Percentiles rank a stretch among this genome's conserved stretches.
phyloP scores from a whole-genome alignment of 2,797 vertebrate genomes.

The Enteromius anoplus region DNA sequence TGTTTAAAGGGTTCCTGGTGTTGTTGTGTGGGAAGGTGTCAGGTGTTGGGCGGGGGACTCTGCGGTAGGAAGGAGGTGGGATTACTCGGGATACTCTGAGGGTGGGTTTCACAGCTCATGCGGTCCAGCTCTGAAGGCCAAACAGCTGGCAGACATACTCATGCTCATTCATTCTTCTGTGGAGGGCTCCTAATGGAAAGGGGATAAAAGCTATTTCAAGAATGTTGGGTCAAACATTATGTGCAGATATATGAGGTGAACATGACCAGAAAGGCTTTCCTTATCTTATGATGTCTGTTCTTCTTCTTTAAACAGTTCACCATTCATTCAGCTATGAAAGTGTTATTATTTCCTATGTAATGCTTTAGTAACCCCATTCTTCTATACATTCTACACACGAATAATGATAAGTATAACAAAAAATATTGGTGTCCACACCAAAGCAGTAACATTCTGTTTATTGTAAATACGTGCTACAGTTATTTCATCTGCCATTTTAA shows the following conservation, averaged over 20 bases:
- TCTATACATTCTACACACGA: neutral
- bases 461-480: neutral
- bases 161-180: slow-evolving; percentile 39
- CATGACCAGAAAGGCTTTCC: neutral
- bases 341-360: neutral
- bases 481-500: neutral
- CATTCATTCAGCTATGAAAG: neutral
- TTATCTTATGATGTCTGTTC: neutral
- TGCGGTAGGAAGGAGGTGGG: slow-evolving; percentile 33
- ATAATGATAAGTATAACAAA: neutral
- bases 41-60: slow-evolving; percentile 51
- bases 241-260: neutral
- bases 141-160: slow-evolving; percentile 50
- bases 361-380: neutral
- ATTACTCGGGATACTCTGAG: slow-evolving; percentile 21
- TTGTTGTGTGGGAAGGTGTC: slow-evolving; percentile 60
- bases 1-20: slow-evolving; percentile 66
- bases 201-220: neutral
- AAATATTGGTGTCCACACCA: neutral
- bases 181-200: slow-evolving; percentile 13
- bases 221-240: neutral
- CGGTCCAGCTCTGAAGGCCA: slow-evolving; percentile 38
- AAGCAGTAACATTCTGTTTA: neutral
- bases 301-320: slow-evolving; percentile 1
- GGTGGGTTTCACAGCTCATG: slow-evolving; percentile 14